Evolutionary conservation across 2,888 invertebrate genomes (phyloP), one percentile per base, ranked within the genome.

Genomic region (Enchytraeus crypticus): DNA sequence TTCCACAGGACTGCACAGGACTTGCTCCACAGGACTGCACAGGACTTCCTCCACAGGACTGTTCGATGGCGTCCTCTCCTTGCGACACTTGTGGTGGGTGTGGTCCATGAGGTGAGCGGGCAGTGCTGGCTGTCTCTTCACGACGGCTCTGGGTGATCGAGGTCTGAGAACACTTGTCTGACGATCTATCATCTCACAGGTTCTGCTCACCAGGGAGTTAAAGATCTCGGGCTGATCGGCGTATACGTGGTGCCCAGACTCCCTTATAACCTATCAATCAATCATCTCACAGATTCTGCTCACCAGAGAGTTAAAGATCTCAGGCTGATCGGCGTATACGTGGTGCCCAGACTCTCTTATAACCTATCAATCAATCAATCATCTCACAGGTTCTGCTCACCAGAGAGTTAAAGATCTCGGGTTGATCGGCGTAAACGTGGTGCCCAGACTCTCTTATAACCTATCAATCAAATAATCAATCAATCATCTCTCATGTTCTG

Each of bases 401-500:
- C 32, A 74, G 59, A 32, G 60, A 53, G 63, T 96, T 95, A 79
- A 96, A 96, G 30, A 84, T 82, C 1, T 89, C 88, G 43, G 89
- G 86, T 74, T 87, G 89, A 77, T 96, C 96, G 0, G 93, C 88
- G 80, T 95, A 96, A 1, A 96, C 88, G 79, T 96, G 93, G 79
- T 96, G 95, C 0, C 96, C 75, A 27, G 76, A 74, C 27, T 73
- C 73, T 45, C 66, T 62, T 4, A 75, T 66, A 8, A 72, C 66
- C 74, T 76, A 23, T 23, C 5, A 21, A 8, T n/a, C n/a, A n/a
- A n/a, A n/a, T n/a, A n/a, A n/a, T n/a, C n/a, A n/a, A n/a, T 11
- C 38, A n/a, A 51, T 59, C 26, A 27, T 49, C 5, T 56, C 26
- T 46, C 66, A 65, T 8, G 72, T 66, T 38, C 67, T 61, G 27